Base-by-base conservation (phyloP, 2,797 vertebrate species). In the Balearica regulorum region DNA sequence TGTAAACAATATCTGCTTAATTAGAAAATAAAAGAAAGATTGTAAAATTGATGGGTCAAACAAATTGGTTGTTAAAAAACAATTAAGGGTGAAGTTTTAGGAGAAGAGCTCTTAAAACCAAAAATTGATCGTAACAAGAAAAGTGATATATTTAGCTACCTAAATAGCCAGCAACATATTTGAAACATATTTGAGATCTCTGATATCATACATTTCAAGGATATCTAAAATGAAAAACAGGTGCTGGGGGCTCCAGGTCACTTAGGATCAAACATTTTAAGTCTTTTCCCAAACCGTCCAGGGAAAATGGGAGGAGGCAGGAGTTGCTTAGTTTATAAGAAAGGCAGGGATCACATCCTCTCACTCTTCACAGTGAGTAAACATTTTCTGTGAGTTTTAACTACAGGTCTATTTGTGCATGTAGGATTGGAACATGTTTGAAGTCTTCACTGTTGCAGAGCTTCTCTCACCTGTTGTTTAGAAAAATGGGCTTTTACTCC, bases 361-460 rank as follows among this genome's bases (percentile, higher is more conserved):
- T 83, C 25, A 7, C n/a, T 51, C n/a, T 78, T 86, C 24, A 37
- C 35, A 49, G 13, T 25, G 29, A 35, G 35, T 39, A 20, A 83
- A 58, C 3, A 6, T 80, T 80, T 90, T 89, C 31, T 93, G 9
- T 69, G 37, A 41, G 22, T 66, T 92, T 85, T 68, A 64, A 46
- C 93, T 89, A 51, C 60, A 72, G 43, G 43, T 28, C 4, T 73
- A 7, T 55, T 83, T 73, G 14, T 64, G 20, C 43, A 8, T 17
- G 9, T 65, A 61, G 20, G 5, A 98, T 98, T 98, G 98, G 97
- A 98, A 98, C 53, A 90, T 95, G 96, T 94, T 98, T 98, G 98
- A 79, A 60, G 69, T 92, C 61, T 89, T 89, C 31, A 5, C 12
- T 84, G 33, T 76, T 14, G 5, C 55, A 39, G 72, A 84, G 35